These are phyloP conservation scores for Diadophis punctatus DNA, from an alignment of 2,113 vertebrate species.

Conservation along the genomic window DNA sequence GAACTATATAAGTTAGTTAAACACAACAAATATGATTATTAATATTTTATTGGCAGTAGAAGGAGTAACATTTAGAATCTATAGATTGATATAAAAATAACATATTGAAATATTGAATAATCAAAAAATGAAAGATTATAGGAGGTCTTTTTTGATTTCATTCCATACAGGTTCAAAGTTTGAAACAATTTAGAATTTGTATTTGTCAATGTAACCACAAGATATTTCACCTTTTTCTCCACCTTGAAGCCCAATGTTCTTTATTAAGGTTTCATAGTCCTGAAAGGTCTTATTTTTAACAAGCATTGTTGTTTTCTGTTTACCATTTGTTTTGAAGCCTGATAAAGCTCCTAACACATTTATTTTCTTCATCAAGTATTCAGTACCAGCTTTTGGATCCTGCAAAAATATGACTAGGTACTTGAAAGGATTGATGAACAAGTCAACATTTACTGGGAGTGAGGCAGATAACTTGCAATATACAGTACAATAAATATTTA, in stretches of 20 bases:
- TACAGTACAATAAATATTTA: neutral
- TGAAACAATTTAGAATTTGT: neutral
- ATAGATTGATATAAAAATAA: no score
- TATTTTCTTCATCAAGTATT: neutral
- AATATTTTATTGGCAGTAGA: no score
- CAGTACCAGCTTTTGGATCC: neutral
- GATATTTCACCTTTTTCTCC: neutral
- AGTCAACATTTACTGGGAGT: neutral
- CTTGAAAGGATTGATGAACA: neutral
- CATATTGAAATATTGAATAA: no score
- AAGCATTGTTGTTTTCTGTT: neutral
- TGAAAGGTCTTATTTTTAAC: neutral
- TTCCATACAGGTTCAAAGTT: neutral
- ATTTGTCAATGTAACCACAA: neutral
- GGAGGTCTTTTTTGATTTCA: neutral
- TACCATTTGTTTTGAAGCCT: neutral
- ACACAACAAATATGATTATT: no score
- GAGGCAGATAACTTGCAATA: neutral
- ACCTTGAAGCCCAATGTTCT: neutral
- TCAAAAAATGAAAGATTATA: no score
- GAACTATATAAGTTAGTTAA: no score
- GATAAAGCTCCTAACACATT: neutral
- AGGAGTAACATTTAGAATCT: no score
- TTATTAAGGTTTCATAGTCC: neutral
- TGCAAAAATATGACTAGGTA: neutral